These are phyloP conservation scores for Haliclystus octoradiatus DNA, from an alignment of 30 jellyfish, hydroid and myxozoan species.

Conservation along the genomic window DNA sequence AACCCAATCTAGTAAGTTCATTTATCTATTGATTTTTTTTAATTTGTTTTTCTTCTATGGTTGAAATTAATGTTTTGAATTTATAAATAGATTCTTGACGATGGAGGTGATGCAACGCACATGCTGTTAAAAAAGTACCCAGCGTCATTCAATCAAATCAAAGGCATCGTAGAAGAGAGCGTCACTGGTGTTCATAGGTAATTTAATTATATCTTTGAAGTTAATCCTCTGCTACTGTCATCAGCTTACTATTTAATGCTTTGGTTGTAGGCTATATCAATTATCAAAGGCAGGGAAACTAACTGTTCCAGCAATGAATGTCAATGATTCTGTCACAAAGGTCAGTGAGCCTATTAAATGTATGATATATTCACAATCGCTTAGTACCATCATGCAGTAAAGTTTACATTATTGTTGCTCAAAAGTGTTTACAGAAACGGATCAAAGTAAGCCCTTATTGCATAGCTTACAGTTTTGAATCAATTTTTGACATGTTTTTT, in stretches of 20 bases:
- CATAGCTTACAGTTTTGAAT: neutral
- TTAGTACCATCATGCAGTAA: no score
- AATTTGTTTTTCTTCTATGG: neutral
- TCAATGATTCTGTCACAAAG: slow-evolving; percentile 83
- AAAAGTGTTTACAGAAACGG: no score
- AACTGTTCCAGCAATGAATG: slow-evolving; percentile 95
- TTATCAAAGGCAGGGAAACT: slow-evolving; percentile 82
- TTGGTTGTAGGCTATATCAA: slow-evolving; percentile 50
- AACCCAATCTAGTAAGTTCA: neutral
- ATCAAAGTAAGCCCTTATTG: no score
- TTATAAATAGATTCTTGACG: slow-evolving; percentile 53
- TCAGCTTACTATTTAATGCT: neutral
- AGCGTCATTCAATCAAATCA: slow-evolving; percentile 66
- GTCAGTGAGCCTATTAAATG: slow-evolving; percentile 24
- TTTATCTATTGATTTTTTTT: no score
- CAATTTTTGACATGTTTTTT: neutral
- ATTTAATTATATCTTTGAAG: neutral
- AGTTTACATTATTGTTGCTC: no score
- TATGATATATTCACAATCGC: no score
- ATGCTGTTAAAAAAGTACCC: slow-evolving; percentile 79
- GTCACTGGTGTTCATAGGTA: slow-evolving; percentile 95
- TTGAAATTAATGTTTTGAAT: neutral
- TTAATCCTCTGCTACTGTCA: no score
- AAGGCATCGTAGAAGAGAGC: slow-evolving; percentile 93
- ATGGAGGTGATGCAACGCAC: slow-evolving; percentile 95